These are phyloP conservation scores for Teleogryllus occipitalis DNA, from an alignment of 1,140 invertebrate genomes.

Conservation along the genomic window DNA sequence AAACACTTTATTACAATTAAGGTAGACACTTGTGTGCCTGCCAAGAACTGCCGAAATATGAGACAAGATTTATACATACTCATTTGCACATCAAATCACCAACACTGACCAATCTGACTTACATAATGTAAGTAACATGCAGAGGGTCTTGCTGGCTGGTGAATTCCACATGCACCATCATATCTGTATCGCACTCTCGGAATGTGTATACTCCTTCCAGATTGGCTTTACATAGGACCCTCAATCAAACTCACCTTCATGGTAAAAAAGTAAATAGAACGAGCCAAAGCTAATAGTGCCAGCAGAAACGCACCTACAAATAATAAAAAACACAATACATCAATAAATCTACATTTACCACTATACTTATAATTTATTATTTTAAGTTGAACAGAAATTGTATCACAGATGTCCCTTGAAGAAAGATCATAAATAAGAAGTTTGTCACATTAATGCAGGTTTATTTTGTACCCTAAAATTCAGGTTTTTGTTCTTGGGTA, in stretches of 20 bases:
- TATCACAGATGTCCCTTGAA: not conserved
- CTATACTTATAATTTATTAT: not conserved
- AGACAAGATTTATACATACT: too few relatives aligned
- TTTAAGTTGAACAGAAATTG: not conserved
- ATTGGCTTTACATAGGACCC: slow-evolving; percentile 47
- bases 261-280: slow-evolving; percentile 78
- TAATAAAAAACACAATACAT: slow-evolving; percentile 21
- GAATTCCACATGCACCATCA: slow-evolving; percentile 1
- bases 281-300: slow-evolving; percentile 59
- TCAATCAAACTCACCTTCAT: slow-evolving; percentile 85
- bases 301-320: slow-evolving; percentile 60
- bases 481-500: too few relatives aligned
- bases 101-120: not conserved
- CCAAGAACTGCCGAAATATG: too few relatives aligned
- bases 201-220: slow-evolving; percentile 9
- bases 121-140: not conserved
- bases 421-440: not conserved
- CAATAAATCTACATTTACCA: not conserved
- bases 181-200: slow-evolving; percentile 11
- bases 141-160: not conserved
- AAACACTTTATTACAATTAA: too few relatives aligned
- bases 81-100: not conserved
- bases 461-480: not conserved
- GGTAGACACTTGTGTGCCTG: too few relatives aligned
- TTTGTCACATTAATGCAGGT: not conserved